These are phyloP conservation scores for Coilia nasus DNA, from an alignment of 2,797 vertebrate genomes.

Conservation along the genomic window DNA sequence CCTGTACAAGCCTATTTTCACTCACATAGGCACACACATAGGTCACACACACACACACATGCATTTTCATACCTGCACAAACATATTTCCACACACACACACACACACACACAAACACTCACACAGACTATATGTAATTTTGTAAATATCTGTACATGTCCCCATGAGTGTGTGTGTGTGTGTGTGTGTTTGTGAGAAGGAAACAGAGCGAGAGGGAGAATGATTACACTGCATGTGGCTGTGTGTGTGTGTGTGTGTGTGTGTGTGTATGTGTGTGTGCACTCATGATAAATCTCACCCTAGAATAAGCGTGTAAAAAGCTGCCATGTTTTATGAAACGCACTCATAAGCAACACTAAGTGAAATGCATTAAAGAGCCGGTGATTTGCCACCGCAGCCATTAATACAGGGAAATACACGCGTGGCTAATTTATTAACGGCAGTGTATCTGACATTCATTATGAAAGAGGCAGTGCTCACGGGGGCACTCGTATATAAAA, in stretches of 20 bases:
- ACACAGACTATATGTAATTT: not conserved
- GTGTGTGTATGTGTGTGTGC: slow-evolving; percentile 14
- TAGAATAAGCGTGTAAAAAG: slow-evolving; percentile 64
- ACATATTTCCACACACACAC: too few relatives aligned
- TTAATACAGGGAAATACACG: slow-evolving; percentile 76
- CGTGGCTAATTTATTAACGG: slow-evolving; percentile 72
- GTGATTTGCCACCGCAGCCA: slow-evolving; percentile 71
- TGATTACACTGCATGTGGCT: not conserved
- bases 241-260: not conserved
- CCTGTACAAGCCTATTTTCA: not conserved
- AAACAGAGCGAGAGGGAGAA: not conserved
- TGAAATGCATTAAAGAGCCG: slow-evolving; percentile 74
- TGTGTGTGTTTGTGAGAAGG: not conserved
- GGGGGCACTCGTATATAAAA: slow-evolving; percentile 48
- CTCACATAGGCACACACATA: not conserved
- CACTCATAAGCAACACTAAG: slow-evolving; percentile 73
- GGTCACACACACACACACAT: not conserved
- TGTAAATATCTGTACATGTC: not conserved
- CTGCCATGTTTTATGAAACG: slow-evolving; percentile 74
- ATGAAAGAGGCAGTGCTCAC: slow-evolving; percentile 59
- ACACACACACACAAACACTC: not conserved
- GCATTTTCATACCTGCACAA: not conserved
- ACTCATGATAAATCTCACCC: slow-evolving; percentile 63
- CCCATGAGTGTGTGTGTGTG: not conserved
- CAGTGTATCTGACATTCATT: slow-evolving; percentile 69